Evolutionary conservation across 2,888 invertebrate species (phyloP).

Genomic region (Mactromeris polynyma): DNA sequence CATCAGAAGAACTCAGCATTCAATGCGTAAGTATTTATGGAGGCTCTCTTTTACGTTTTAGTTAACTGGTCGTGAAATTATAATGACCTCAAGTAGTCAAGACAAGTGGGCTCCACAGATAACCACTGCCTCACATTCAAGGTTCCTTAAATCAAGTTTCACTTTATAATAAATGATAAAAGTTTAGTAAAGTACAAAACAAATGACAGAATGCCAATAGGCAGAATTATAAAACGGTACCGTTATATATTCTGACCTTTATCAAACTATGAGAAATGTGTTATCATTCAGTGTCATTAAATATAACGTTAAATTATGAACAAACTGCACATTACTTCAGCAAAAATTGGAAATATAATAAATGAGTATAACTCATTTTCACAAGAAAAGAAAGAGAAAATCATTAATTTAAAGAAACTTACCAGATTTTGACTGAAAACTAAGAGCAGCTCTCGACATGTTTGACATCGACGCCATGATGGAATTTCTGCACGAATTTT

Average conservation of each 20-base stretch:
- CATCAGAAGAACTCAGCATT: too few species aligned
- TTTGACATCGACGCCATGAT: conserved; percentile 65
- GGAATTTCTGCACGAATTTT: conserved; percentile 44
- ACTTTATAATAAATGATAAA: too few species aligned
- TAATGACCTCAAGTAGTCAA: too few species aligned
- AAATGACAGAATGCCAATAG: too few species aligned
- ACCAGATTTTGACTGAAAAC: conserved; percentile 58
- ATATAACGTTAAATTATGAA: background rate
- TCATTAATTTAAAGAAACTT: conserved; percentile 9
- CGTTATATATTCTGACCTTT: conserved; percentile 57
- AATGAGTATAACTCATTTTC: background rate
- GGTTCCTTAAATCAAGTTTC: too few species aligned
- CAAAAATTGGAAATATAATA: background rate
- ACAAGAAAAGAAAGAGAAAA: background rate
- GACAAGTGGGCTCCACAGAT: too few species aligned
- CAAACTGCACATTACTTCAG: background rate
- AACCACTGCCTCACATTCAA: too few species aligned
- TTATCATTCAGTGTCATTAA: background rate
- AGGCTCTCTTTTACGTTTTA: too few species aligned
- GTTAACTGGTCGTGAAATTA: too few species aligned
- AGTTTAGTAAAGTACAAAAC: too few species aligned
- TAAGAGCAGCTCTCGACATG: conserved; percentile 43
- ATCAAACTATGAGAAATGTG: background rate
- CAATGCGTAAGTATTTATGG: too few species aligned
- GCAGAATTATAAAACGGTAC: background rate